Percentiles rank a stretch among this genome's conserved stretches.
phyloP scores from a whole-genome alignment of 2,797 vertebrate genomes.

The Lates japonicus region DNA sequence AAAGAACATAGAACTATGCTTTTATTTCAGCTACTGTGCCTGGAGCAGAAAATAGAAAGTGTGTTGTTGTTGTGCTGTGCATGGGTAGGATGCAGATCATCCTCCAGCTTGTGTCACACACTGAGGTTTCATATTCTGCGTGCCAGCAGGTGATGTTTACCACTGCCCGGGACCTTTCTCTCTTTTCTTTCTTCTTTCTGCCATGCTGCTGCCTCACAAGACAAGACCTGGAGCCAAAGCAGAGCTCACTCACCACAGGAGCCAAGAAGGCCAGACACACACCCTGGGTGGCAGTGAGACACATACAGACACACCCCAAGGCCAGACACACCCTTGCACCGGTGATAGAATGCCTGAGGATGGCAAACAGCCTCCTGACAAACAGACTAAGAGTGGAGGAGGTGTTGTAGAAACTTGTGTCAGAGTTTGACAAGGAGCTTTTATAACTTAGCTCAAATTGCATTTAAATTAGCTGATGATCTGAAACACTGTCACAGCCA shows the following conservation, averaged over 20 bases:
- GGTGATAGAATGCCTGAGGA: constrained; percentile 56
- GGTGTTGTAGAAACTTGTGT: constrained; percentile 15
- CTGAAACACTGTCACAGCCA: background rate
- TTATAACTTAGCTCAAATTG: background rate
- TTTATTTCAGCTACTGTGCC: background rate
- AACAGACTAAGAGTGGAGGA: background rate
- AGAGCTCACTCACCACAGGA: constrained; percentile 59
- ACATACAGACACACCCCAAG: constrained; percentile 47
- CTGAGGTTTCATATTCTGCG: constrained; percentile 53
- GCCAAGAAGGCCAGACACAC: constrained; percentile 66
- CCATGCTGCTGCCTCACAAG: constrained; percentile 19
- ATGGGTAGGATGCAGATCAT: constrained; percentile 68
- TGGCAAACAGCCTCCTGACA: constrained; percentile 35
- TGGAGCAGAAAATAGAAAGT: constrained; percentile 9
- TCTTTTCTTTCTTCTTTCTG: constrained; percentile 14
- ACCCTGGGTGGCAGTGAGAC: constrained; percentile 47
- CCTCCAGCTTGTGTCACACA: constrained; percentile 68
- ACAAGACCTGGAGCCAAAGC: constrained; percentile 29
- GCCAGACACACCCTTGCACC: constrained; percentile 62
- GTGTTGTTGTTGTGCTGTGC: constrained; percentile 26
- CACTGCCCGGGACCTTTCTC: constrained; percentile 46
- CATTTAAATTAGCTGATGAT: background rate
- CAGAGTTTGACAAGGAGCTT: background rate
- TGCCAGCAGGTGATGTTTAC: constrained; percentile 57
- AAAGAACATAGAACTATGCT: background rate